Percentiles rank a stretch among this genome's conserved stretches.
phyloP scores from a whole-genome alignment of 64 coral and sea anemone species.

The Trachythela sp. region DNA sequence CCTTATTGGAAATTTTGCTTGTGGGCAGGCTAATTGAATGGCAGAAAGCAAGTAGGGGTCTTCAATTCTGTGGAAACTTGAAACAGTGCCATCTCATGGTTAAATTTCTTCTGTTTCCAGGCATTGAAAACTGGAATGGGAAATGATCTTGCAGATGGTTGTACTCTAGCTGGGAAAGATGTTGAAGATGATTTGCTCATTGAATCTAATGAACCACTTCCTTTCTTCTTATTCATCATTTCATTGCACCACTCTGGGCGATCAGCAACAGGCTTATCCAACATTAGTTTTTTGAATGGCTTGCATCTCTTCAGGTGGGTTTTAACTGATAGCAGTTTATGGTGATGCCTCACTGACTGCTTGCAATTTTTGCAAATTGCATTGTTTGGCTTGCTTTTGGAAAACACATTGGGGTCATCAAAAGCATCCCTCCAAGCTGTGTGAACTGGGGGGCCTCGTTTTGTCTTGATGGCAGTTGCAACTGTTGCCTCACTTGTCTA shows the following conservation, averaged over 20 bases:
- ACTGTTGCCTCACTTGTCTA: too few species aligned
- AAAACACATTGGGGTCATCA: too few species aligned
- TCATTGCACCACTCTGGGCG: too few species aligned
- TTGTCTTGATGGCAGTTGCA: too few species aligned
- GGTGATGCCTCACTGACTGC: too few species aligned
- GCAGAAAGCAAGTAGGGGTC: neutral
- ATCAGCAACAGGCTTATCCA: neutral
- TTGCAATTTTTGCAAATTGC: too few species aligned
- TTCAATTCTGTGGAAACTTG: neutral
- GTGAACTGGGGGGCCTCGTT: too few species aligned
- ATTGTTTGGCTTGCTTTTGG: too few species aligned
- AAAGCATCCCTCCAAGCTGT: too few species aligned
- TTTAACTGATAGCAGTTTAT: neutral
- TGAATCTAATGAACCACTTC: neutral
- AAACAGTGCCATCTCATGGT: neutral
- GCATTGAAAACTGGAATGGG: neutral
- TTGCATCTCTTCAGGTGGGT: neutral
- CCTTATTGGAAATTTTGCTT: neutral
- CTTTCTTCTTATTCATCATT: neutral
- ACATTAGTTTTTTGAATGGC: neutral
- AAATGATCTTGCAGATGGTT: conserved; percentile 2
- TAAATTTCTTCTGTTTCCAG: neutral
- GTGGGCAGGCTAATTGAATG: neutral
- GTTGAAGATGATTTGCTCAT: too few species aligned
- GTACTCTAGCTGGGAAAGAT: neutral